Conservation (phyloP, 2,797 vertebrate species). For the Schizopygopsis pylzovi region DNA sequence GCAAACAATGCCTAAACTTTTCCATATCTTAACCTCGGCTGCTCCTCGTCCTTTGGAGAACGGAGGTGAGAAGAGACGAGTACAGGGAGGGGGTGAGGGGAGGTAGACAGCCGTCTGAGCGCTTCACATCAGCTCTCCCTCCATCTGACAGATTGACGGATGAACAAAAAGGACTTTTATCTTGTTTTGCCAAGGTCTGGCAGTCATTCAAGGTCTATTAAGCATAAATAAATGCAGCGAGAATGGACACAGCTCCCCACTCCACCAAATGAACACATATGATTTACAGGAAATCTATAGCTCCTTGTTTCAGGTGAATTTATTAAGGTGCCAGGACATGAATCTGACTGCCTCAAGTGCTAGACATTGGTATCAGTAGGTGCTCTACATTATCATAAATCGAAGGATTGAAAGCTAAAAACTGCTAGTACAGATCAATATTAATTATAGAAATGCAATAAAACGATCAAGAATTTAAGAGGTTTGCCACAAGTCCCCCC, state of each 20-base stretch:
- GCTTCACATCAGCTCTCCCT: constrained; percentile 67
- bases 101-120: constrained; percentile 1
- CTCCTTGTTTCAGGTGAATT: constrained; percentile 59
- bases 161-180: constrained; percentile 80
- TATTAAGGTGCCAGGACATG: constrained; percentile 63
- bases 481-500: background rate
- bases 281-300: constrained; percentile 66
- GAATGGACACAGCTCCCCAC: constrained; percentile 70
- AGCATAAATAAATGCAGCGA: constrained; percentile 78
- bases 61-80: background rate
- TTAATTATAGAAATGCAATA: constrained; percentile 50
- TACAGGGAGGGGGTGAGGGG: background rate
- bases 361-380: constrained; percentile 49
- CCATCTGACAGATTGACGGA: constrained; percentile 77
- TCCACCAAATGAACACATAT: constrained; percentile 65
- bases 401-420: constrained; percentile 41
- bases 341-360: constrained; percentile 45
- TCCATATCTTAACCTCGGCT: constrained; percentile 78
- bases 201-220: constrained; percentile 78
- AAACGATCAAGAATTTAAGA: constrained; percentile 39
- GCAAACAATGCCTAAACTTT: constrained; percentile 67
- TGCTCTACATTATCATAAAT: constrained; percentile 44
- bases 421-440: constrained; percentile 46
- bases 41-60: constrained; percentile 37
- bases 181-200: constrained; percentile 83